Evolutionary conservation across 2,113 vertebrate species (phyloP), one percentile per base, ranked within the genome.

Genomic region (Morone chrysops): DNA sequence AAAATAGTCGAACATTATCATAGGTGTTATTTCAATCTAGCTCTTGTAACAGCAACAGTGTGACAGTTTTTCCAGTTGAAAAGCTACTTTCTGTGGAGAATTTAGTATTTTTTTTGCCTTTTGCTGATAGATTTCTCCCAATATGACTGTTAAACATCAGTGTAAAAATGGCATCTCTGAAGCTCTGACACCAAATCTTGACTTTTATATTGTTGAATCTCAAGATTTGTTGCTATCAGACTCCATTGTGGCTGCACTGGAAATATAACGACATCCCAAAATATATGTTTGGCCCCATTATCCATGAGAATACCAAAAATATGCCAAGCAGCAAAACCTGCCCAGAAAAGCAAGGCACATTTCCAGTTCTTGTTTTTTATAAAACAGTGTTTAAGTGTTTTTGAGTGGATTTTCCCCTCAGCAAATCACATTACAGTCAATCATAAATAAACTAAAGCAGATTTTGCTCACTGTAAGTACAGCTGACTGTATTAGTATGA

Each of bases 401-500:
- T 78, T 85, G 84, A 89, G 80, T 85, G 81, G 84, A 87, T 93
- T 89, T 90, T 79, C 85, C 81, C 50, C 78, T 65, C 47, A 78
- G 80, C 69, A 88, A 89, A 91, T 91, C 78, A 78, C 78, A 85
- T 91, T 85, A 88, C 83, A 82, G 70, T 81, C 85, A 63, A 85
- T 85, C 82, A 81, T 86, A 70, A 90, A 89, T 90, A 89, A 93
- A 92, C 81, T 76, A 50, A 83, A 89, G 83, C 89, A 83, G 86
- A 89, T 90, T 82, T 79, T 82, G 66, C 65, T 87, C 74, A 70
- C 77, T 87, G 85, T 83, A 85, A 86, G 88, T 82, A 86, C 87
- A 90, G 80, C 81, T 78, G 90, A 91, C 57, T 82, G 88, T 78
- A 70, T 89, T 82, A 87, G 81, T 75, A 51, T 89, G 80, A 92